Evolutionary conservation across 2,888 invertebrate species (phyloP).

Genomic region (Ecliptopera silaceata): DNA sequence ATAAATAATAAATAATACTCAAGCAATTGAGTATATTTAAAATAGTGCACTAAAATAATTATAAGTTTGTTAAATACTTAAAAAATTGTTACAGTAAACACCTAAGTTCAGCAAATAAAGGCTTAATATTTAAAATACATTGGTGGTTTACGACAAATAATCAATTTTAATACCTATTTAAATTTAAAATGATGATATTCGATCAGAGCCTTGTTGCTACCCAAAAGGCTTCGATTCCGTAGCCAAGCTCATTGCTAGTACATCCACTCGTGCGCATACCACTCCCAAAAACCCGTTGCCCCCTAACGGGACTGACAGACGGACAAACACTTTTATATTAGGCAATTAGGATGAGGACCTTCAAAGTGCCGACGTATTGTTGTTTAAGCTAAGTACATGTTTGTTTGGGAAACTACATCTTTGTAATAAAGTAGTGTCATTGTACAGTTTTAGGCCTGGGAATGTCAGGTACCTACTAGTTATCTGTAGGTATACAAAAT

Average conservation of each 20-base stretch:
- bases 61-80: no score
- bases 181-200: background rate
- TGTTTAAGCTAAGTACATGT: constrained; percentile 18
- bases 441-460: constrained; percentile 13
- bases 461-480: background rate
- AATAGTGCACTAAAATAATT: no score
- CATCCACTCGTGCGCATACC: constrained; percentile 27
- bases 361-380: constrained; percentile 50
- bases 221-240: constrained; percentile 14
- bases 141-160: no score
- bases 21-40: no score
- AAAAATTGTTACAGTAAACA: no score
- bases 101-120: no score
- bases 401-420: constrained; percentile 7
- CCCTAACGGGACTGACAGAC: constrained; percentile 65
- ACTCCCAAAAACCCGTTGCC: constrained; percentile 61
- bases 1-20: no score
- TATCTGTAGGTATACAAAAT: no score
- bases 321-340: constrained; percentile 63
- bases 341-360: constrained; percentile 66
- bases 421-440: constrained; percentile 6
- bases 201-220: background rate
- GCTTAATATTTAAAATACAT: no score
- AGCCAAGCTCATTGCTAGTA: constrained; percentile 31
- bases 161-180: no score